Base-by-base conservation (phyloP, 2,888 invertebrate genomes). In the Coleophora deauratella region DNA sequence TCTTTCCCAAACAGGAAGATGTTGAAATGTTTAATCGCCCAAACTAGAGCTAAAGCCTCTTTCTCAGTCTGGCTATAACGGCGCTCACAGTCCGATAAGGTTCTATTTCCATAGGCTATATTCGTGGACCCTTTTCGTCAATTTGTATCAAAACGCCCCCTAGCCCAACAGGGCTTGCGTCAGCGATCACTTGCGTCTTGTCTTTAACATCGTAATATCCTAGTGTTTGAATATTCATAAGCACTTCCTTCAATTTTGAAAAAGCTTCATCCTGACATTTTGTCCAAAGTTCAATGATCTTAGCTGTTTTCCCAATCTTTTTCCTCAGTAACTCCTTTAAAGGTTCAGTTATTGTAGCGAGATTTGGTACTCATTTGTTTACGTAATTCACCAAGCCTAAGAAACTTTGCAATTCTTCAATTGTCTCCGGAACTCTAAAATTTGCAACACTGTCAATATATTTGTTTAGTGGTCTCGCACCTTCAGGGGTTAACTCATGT, bases 61-160 rank as follows among this genome's bases (percentile, higher is more conserved):
- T 60, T 62, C 41, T 60, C 58, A 0, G 59, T 57, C 35, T 60
- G 59, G 32, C 54, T 49, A 13, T 62, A 60, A 2, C 54, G 34
- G 1, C 46, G 35, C 44, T 63, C 58, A 32, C 45, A 46, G 1
- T 54, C 52, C 0, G 46, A 55, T 0, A 64, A 30, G 8, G 35
- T 54, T 35, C 47, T 49, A 34, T 60, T 40, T 0, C 60, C 60
- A 41, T 33, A 64, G 0, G 55, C 60, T n/a, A 59, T 59, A 7
- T 50, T 1, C 59, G 35, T 1, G 54, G 52, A 0, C 53, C 56
- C 3, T 34, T 35, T 1, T 10, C 1, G 31, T 42, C 42, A 8
- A 27, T 12, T 31, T 54, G 54, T 1, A 53, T 44, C 46, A 38
- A 45, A 35, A 6, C 44, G n/a, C n/a, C n/a, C n/a, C n/a, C n/a